phyloP scores from a whole-genome alignment of 2,113 vertebrate species.

The Maccullochella peelii region DNA sequence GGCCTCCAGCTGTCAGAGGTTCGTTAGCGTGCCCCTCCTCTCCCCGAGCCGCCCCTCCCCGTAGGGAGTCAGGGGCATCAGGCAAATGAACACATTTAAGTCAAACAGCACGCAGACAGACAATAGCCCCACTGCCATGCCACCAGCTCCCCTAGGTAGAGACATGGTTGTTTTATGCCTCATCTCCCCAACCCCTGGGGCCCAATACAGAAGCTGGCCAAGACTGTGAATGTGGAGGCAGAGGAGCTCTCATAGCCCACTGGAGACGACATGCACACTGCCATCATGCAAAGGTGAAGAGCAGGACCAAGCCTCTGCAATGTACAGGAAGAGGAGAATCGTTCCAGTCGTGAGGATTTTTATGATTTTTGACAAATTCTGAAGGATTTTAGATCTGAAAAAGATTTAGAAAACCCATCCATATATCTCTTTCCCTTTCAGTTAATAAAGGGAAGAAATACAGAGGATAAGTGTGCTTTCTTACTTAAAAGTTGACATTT shows the following conservation, averaged over 20 bases:
- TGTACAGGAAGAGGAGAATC: neutral
- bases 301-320: slow-evolving; percentile 9
- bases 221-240: slow-evolving; percentile 71
- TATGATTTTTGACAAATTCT: slow-evolving; percentile 9
- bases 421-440: neutral
- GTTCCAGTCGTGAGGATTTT: neutral
- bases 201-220: slow-evolving; percentile 76
- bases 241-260: slow-evolving; percentile 68
- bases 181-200: slow-evolving; percentile 78
- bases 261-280: slow-evolving; percentile 60
- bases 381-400: neutral
- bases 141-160: slow-evolving; percentile 79
- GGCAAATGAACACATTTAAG: slow-evolving; percentile 86
- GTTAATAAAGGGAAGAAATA: neutral
- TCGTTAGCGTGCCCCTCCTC: slow-evolving; percentile 85
- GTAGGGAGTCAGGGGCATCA: slow-evolving; percentile 76
- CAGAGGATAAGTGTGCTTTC: neutral
- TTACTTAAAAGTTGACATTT: neutral
- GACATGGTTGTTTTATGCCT: slow-evolving; percentile 82
- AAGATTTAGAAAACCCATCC: neutral
- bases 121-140: slow-evolving; percentile 76
- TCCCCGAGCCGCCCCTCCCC: slow-evolving; percentile 75
- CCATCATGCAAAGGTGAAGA: slow-evolving; percentile 56
- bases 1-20: slow-evolving; percentile 87
- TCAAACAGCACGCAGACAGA: slow-evolving; percentile 84